These are phyloP conservation scores for Hystrix brachyura DNA, from an alignment of 2,113 vertebrate species.

Conservation along the genomic window DNA sequence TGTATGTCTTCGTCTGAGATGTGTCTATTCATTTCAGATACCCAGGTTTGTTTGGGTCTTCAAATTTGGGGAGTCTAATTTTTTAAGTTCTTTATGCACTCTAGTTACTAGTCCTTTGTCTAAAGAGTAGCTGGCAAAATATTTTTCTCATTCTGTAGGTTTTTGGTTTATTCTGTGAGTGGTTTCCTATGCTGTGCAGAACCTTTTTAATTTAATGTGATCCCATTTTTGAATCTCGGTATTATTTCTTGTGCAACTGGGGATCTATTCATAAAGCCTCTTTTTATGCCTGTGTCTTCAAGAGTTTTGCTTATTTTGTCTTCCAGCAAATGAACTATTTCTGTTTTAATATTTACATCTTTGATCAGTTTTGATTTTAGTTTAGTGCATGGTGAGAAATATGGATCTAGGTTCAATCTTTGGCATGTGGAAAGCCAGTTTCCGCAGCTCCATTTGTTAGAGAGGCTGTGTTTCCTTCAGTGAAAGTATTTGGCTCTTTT, in stretches of 20 bases:
- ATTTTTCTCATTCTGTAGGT: neutral
- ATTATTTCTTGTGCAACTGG: neutral
- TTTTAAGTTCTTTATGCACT: neutral
- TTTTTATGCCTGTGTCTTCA: no score
- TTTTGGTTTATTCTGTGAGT: neutral
- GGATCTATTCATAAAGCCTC: neutral
- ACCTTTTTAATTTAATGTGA: neutral
- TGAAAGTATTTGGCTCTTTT: neutral
- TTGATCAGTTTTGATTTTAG: neutral
- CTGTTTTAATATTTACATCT: neutral
- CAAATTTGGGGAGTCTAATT: neutral
- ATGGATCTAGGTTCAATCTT: neutral
- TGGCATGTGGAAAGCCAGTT: neutral
- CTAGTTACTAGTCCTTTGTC: neutral
- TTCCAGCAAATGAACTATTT: neutral
- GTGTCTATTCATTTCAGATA: neutral
- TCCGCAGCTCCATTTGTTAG: neutral
- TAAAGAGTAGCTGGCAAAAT: neutral
- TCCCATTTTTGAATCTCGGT: neutral
- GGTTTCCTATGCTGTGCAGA: neutral
- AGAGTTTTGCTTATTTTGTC: neutral
- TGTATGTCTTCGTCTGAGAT: neutral
- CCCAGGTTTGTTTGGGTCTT: neutral
- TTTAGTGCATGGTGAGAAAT: neutral
- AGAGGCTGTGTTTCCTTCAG: neutral